Conservation (phyloP, 2,113 vertebrate species). For the Scomber scombrus region DNA sequence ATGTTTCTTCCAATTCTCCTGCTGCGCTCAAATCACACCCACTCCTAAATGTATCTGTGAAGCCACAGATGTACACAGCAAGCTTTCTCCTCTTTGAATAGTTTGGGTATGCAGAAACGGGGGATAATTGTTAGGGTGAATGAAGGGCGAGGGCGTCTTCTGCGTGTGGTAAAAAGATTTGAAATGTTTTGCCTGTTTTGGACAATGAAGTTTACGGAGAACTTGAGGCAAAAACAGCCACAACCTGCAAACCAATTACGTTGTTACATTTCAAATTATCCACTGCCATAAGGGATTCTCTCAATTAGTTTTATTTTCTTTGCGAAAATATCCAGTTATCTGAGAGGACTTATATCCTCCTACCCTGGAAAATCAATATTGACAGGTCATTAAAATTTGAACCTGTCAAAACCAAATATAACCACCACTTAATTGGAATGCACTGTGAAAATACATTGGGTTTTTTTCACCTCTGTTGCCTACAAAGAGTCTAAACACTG, state of each 20-base stretch:
- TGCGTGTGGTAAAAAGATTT: neutral
- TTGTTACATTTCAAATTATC: neutral
- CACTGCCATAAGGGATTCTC: constrained; percentile 1
- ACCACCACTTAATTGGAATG: constrained; percentile 13
- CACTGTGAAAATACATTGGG: neutral
- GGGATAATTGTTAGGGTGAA: constrained; percentile 19
- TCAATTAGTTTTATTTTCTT: constrained; percentile 17
- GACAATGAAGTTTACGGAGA: neutral
- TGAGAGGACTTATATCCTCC: neutral
- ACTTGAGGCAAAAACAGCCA: neutral
- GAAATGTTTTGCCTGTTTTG: neutral
- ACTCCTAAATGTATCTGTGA: constrained; percentile 51
- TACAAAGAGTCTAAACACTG: neutral
- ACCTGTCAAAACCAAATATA: neutral
- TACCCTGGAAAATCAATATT: constrained; percentile 17
- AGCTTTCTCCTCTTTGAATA: constrained; percentile 38
- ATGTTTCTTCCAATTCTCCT: constrained; percentile 63
- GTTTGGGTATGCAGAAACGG: constrained; percentile 3
- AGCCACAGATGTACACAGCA: constrained; percentile 27
- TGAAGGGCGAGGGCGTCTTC: neutral
- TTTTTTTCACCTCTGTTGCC: neutral
- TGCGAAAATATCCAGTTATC: neutral
- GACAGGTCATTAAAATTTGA: neutral
- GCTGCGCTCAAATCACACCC: constrained; percentile 62
- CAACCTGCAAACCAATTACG: neutral